Percentiles rank a stretch among this genome's conserved stretches.
Conservation (phyloP, 2,797 vertebrate species). For the Sebastolobus alascanus region DNA sequence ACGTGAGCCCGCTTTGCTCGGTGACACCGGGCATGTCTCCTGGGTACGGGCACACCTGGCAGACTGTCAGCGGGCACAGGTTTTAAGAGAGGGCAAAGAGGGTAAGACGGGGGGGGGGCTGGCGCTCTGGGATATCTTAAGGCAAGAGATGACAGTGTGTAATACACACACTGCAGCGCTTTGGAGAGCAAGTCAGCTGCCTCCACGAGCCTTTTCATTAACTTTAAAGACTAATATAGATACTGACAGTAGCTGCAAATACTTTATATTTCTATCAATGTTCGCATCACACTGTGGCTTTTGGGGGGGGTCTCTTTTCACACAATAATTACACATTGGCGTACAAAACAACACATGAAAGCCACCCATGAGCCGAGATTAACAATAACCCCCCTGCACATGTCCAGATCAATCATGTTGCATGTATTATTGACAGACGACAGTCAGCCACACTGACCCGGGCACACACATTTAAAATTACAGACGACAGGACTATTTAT, state of each 20-base stretch:
- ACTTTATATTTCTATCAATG: neutral
- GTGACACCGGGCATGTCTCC: constrained; percentile 80
- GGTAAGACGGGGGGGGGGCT: constrained; percentile 39
- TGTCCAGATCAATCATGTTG: neutral
- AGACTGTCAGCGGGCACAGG: constrained; percentile 77
- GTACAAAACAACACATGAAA: neutral
- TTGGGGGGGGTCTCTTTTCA: neutral
- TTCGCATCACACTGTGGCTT: neutral
- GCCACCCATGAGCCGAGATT: neutral
- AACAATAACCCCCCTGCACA: neutral
- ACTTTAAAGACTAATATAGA: neutral
- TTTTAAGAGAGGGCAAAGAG: constrained; percentile 69
- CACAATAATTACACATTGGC: neutral
- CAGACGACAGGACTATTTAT: neutral
- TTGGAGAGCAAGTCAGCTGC: constrained; percentile 20
- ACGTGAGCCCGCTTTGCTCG: constrained; percentile 57
- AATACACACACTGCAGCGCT: constrained; percentile 36
- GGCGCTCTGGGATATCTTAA: constrained; percentile 46
- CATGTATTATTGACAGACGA: neutral
- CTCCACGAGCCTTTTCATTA: neutral
- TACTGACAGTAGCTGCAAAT: neutral
- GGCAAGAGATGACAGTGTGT: constrained; percentile 20
- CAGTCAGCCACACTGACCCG: neutral
- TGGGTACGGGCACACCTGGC: constrained; percentile 83
- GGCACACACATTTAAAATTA: neutral